A percentile compares a stretch with the other conserved stretches of the same genome.
Conservation (phyloP, 2,113 vertebrate species). For the Esox niger region DNA sequence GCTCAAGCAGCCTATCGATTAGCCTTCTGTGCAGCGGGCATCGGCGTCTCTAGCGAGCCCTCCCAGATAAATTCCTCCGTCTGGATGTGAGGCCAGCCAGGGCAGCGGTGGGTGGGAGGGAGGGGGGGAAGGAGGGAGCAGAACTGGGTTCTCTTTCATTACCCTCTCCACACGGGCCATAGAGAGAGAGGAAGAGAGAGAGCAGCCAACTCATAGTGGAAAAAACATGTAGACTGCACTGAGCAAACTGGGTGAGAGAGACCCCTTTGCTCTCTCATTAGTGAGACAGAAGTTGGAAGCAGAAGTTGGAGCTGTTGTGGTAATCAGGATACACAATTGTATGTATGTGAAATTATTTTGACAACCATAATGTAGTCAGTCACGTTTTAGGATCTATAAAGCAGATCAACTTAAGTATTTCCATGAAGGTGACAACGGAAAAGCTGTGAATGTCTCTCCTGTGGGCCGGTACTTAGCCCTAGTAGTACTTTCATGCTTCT, state of each 20-base stretch:
- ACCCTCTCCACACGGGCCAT: constrained; percentile 35
- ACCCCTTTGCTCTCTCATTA: not conserved
- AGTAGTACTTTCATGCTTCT: not conserved
- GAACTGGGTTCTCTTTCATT: constrained; percentile 49
- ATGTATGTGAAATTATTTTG: no score
- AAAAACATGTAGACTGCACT: constrained; percentile 19
- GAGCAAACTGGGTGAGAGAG: not conserved
- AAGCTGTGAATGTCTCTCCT: no score
- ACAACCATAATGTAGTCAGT: no score
- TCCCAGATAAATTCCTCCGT: constrained; percentile 78
- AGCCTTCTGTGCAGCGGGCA: constrained; percentile 4
- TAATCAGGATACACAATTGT: no score
- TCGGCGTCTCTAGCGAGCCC: constrained; percentile 57
- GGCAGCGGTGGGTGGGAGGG: constrained; percentile 48
- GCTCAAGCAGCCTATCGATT: constrained; percentile 1
- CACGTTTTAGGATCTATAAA: no score
- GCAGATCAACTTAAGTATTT: no score
- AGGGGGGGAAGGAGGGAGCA: constrained; percentile 34
- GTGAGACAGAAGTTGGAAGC: no score
- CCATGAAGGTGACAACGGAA: no score
- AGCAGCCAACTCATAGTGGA: not conserved
- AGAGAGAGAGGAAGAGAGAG: constrained; percentile 17
- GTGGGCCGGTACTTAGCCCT: no score
- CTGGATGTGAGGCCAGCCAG: constrained; percentile 73
- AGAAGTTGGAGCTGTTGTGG: not conserved